Percentiles rank a stretch among this genome's conserved stretches.
phyloP scores from a whole-genome alignment of 2,113 vertebrate genomes.

The Bujurquina vittata region DNA sequence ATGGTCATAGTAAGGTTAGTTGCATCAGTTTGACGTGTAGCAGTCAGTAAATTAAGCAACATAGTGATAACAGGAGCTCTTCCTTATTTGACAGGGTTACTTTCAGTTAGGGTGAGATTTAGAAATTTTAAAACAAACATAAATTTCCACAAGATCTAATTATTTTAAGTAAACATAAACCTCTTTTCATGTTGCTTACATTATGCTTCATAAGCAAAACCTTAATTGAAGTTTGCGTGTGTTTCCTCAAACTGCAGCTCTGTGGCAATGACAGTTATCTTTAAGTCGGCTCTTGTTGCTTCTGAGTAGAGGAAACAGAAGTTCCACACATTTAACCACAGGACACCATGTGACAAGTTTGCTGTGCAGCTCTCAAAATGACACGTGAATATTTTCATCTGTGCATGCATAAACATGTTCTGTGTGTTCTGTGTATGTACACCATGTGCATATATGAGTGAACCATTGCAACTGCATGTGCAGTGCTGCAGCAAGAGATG shows the following conservation, averaged over 20 bases:
- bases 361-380: neutral
- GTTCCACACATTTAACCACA: constrained; percentile 41
- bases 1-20: neutral
- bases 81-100: neutral
- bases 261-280: neutral
- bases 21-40: neutral
- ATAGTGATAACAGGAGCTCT: neutral
- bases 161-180: neutral
- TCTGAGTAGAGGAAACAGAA: constrained; percentile 28
- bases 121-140: neutral
- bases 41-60: neutral
- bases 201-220: neutral
- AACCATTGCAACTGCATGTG: neutral
- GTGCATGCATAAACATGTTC: neutral
- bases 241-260: neutral
- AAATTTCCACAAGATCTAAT: neutral
- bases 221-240: neutral
- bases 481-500: no score
- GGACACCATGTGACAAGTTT: neutral
- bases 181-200: neutral
- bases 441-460: neutral
- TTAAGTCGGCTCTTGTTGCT: neutral
- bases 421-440: neutral
- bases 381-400: neutral
- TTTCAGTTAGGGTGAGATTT: neutral